Evolutionary conservation across 2,113 vertebrate species (phyloP).

Genomic region (Sander lucioperca): DNA sequence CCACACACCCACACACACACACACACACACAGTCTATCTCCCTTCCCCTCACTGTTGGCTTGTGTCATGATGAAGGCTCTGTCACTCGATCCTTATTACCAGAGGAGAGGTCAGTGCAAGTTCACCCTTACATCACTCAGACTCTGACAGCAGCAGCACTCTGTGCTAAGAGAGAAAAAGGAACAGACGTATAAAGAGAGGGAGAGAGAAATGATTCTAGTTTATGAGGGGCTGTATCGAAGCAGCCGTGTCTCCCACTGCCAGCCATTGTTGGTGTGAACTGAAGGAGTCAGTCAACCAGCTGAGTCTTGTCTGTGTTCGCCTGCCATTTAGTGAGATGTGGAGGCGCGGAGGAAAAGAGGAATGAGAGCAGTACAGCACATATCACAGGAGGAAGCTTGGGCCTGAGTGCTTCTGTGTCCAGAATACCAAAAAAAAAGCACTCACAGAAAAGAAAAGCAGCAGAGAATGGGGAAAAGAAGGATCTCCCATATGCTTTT

Average conservation of each 20-base stretch:
- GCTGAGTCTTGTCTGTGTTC: constrained; percentile 65
- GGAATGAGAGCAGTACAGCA: constrained; percentile 35
- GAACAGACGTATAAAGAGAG: constrained; percentile 43
- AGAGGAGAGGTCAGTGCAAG: constrained; percentile 71
- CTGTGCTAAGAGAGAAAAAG: constrained; percentile 58
- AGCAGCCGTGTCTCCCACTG: constrained; percentile 35
- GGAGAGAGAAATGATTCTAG: constrained; percentile 45
- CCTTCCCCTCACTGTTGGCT: constrained; percentile 56
- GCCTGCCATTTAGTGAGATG: constrained; percentile 63
- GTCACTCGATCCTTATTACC: constrained; percentile 75
- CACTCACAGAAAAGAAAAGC: constrained; percentile 32
- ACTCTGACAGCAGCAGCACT: constrained; percentile 55
- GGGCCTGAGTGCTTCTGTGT: constrained; percentile 43
- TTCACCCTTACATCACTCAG: constrained; percentile 78
- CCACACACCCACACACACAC: constrained; percentile 20
- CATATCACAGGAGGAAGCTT: constrained; percentile 55
- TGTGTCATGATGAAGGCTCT: constrained; percentile 67
- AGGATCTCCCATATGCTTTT: constrained; percentile 49
- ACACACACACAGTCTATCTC: constrained; percentile 48
- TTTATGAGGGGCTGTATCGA: constrained; percentile 50
- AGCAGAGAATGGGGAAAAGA: constrained; percentile 28
- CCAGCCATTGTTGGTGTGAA: constrained; percentile 50
- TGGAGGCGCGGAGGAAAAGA: constrained; percentile 42
- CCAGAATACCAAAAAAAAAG: constrained; percentile 45
- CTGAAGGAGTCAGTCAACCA: constrained; percentile 55